A percentile compares a stretch with the other conserved stretches of the same genome.
These are phyloP conservation scores for Anas bahamensis DNA, from an alignment of 2,797 vertebrate genomes.

Conservation along the genomic window DNA sequence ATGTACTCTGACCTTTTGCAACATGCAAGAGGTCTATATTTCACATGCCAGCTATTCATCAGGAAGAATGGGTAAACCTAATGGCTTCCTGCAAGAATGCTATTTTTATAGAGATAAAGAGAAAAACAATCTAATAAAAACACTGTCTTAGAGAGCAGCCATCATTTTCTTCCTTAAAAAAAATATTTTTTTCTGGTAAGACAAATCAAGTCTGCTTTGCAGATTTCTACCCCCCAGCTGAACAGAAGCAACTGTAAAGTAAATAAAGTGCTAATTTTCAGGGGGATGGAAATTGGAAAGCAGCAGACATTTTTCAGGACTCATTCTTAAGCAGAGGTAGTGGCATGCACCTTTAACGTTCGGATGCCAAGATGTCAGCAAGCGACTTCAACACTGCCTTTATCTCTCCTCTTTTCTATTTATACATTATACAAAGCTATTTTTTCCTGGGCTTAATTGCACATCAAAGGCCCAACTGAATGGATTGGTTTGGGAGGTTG, in stretches of 20 bases:
- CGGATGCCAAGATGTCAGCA: constrained; percentile 43
- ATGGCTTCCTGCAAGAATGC: not conserved
- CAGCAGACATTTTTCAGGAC: not conserved
- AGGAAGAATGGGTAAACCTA: not conserved
- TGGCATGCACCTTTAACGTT: constrained; percentile 1
- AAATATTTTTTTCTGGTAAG: not conserved
- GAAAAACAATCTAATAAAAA: not conserved
- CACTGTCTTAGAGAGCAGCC: not conserved
- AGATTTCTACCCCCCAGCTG: not conserved
- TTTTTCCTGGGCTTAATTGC: constrained; percentile 51
- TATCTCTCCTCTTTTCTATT: constrained; percentile 51
- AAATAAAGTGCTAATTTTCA: not conserved
- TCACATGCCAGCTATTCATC: not conserved
- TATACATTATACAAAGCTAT: constrained; percentile 55
- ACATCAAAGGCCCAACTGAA: constrained; percentile 42
- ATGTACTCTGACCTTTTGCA: not conserved
- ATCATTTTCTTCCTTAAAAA: not conserved
- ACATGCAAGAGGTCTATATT: not conserved
- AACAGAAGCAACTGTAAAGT: not conserved
- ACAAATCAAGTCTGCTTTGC: not conserved
- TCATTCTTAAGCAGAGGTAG: not conserved
- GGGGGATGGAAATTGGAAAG: not conserved
- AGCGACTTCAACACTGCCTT: constrained; percentile 4
- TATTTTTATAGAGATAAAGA: constrained; percentile 3
- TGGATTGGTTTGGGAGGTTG: constrained; percentile 5